These are phyloP conservation scores for Eleginops maclovinus DNA, from an alignment of 2,113 vertebrate genomes.

Conservation along the genomic window DNA sequence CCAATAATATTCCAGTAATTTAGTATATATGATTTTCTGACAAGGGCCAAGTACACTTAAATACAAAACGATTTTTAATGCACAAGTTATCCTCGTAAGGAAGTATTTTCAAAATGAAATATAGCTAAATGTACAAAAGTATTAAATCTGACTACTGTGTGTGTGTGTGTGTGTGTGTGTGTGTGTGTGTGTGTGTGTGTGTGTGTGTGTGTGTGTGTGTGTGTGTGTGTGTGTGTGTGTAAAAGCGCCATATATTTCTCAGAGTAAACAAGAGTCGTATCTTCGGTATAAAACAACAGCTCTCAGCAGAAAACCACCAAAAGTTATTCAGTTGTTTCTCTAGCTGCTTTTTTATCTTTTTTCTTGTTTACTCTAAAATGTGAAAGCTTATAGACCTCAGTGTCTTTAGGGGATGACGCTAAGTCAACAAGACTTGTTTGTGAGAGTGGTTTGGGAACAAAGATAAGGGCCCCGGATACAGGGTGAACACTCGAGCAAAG, in stretches of 20 bases:
- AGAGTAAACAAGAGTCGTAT: constrained; percentile 5
- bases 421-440: constrained; percentile 52
- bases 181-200: too few relatives aligned
- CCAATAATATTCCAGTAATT: too few relatives aligned
- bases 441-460: constrained; percentile 40
- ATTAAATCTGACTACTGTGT: too few relatives aligned
- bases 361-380: constrained; percentile 37
- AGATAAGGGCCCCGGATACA: constrained; percentile 56
- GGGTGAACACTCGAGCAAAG: constrained; percentile 3
- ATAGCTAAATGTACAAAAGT: too few relatives aligned
- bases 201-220: too few relatives aligned
- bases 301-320: constrained; percentile 1
- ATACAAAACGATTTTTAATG: too few relatives aligned
- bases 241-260: not conserved
- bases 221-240: not conserved
- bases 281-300: constrained; percentile 10
- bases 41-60: too few relatives aligned
- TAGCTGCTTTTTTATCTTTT: constrained; percentile 22
- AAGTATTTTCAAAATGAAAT: too few relatives aligned
- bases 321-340: constrained; percentile 2
- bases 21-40: too few relatives aligned
- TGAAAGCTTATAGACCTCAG: constrained; percentile 38
- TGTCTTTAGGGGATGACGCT: constrained; percentile 46
- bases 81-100: too few relatives aligned
- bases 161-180: too few relatives aligned